Evolutionary conservation across 92 coral and sea anemone species (phyloP).

Genomic region (Galaxea fascicularis): DNA sequence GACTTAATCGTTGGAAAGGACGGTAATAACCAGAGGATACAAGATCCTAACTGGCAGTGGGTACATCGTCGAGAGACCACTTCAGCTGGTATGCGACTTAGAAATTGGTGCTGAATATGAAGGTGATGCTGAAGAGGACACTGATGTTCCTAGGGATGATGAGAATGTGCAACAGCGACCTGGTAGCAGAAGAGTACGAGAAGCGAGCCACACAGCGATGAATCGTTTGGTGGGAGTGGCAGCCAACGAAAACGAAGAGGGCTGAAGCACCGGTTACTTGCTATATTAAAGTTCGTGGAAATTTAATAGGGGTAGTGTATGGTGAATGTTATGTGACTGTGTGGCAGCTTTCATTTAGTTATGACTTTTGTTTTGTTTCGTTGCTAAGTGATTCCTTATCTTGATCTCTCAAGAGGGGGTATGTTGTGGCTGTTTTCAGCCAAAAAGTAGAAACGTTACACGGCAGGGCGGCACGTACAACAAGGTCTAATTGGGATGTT

Average conservation of each 20-base stretch:
- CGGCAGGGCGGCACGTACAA: too few species aligned
- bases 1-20: conserved; percentile 62
- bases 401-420: too few species aligned
- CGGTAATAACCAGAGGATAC: conserved; percentile 38
- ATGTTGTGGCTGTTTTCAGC: too few species aligned
- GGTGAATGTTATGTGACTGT: not conserved
- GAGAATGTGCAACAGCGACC: not conserved
- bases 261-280: conserved; percentile 2
- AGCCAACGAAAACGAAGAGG: conserved; percentile 34
- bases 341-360: not conserved
- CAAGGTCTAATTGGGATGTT: too few species aligned
- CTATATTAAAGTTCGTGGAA: not conserved
- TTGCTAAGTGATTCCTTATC: too few species aligned
- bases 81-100: conserved; percentile 47
- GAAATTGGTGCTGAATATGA: conserved; percentile 37
- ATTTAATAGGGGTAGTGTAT: conserved; percentile 1
- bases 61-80: conserved; percentile 45
- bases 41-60: conserved; percentile 48
- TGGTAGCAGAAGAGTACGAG: not conserved
- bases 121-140: not conserved
- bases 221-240: conserved; percentile 25
- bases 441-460: too few species aligned
- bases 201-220: conserved; percentile 16
- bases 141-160: not conserved
- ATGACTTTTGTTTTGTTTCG: not conserved